Evolutionary conservation across 2,797 vertebrate genomes (phyloP), one percentile per base, ranked within the genome.

Genomic region (Decapterus maruadsi): DNA sequence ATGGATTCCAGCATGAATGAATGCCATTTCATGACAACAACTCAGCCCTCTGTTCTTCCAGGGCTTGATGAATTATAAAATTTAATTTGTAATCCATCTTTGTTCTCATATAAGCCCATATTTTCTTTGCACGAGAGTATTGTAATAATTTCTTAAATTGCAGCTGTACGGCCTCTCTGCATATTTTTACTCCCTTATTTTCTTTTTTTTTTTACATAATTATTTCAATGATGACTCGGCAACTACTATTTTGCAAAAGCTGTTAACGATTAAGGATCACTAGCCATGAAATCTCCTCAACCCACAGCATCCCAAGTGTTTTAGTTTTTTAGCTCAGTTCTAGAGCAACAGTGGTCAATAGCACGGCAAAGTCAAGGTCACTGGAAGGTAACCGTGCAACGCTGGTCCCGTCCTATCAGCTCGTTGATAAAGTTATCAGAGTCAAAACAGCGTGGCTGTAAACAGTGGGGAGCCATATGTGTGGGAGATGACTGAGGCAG

Each of bases 401-500:
- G 78, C 70, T 68, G 73, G 66, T 73, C 48, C 54, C 8, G 8
- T 68, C 64, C 75, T 90, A 87, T 93, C 87, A 75, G 72, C 63
- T 34, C 46, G 57, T 75, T 68, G 91, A 93, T 92, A 89, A 90
- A 86, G 84, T 83, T 92, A 90, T 92, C 91, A 17, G 71, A 86
- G 75, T 88, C 63, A 84, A 89, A 92, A 91, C 81, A 86, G 77
- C 62, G 45, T 6, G 65, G 68, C 57, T 54, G 59, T 90, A 89
- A 90, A 91, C 62, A 80, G 60, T 29, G 68, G 63, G 54, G 74
- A 70, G 61, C 63, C 58, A 0, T 78, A 64, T 86, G 80, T 78
- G 84, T 80, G 81, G 65, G 85, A 83, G 84, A 74, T 38, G 75
- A 72, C 80, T 76, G 75, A 90, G 82, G 85, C 77, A 65, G 86